phyloP scores from a whole-genome alignment of 35 echinoderm and acorn worm genomes.

The Chiridota heheva region DNA sequence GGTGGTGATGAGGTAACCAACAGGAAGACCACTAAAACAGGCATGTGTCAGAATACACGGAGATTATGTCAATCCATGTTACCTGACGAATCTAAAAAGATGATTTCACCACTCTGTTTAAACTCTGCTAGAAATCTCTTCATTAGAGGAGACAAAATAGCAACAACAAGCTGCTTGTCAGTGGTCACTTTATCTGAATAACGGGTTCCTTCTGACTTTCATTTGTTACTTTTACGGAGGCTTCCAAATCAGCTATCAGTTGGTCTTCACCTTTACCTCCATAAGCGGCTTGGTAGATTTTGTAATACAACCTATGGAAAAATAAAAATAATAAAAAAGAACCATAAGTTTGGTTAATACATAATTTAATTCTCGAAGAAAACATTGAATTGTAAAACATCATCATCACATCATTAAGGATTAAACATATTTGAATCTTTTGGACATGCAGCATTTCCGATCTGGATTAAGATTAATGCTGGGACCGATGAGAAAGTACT shows the following conservation, averaged over 20 bases:
- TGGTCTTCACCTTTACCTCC: not conserved
- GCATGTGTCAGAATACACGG: conserved; percentile 71
- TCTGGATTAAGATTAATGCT: no score
- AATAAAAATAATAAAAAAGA: not conserved
- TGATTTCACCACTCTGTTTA: conserved; percentile 50
- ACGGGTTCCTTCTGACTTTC: not conserved
- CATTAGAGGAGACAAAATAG: conserved; percentile 58
- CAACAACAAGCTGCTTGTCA: conserved; percentile 40
- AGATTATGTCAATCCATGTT: conserved; percentile 41
- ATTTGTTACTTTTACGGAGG: not conserved
- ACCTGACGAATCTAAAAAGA: conserved; percentile 63
- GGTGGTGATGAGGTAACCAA: conserved; percentile 63
- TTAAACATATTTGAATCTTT: no score
- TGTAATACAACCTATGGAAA: not conserved
- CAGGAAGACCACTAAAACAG: conserved; percentile 58
- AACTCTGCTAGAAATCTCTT: conserved; percentile 32
- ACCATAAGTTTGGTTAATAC: no score
- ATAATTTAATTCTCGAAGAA: no score
- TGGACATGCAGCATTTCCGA: no score
- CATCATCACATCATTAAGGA: no score
- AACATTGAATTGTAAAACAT: no score
- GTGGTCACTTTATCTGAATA: not conserved
- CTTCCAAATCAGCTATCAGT: not conserved
- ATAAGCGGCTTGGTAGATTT: conserved; percentile 1
- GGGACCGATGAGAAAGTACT: no score